Evolutionary conservation across 2,888 invertebrate genomes (phyloP).

Genomic region (Opisthograptis luteolata): DNA sequence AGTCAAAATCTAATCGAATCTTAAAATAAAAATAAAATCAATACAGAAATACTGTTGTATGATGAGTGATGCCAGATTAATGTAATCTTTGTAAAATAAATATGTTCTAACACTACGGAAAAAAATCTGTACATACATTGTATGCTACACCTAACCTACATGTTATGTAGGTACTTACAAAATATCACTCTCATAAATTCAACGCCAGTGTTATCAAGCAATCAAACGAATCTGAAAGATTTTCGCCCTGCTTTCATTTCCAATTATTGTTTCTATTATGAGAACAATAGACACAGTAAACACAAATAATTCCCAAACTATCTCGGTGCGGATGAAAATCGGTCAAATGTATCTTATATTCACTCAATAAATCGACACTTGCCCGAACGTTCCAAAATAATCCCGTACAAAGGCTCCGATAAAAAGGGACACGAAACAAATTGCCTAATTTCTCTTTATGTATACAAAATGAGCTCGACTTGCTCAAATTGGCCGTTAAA

Average conservation of each 20-base stretch:
- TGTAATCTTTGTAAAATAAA: too few species aligned
- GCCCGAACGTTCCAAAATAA: constrained; percentile 47
- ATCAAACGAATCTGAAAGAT: constrained; percentile 22
- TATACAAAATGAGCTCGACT: constrained; percentile 69
- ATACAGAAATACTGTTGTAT: too few species aligned
- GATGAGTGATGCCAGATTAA: too few species aligned
- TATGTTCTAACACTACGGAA: too few species aligned
- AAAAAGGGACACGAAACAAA: constrained; percentile 68
- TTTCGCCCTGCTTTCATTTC: constrained; percentile 15
- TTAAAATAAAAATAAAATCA: too few species aligned
- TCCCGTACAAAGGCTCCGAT: constrained; percentile 54
- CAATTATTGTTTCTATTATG: constrained; percentile 28
- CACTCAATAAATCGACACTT: constrained; percentile 49
- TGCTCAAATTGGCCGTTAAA: constrained; percentile 70
- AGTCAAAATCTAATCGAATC: too few species aligned
- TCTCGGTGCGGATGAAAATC: constrained; percentile 31
- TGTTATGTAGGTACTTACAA: too few species aligned
- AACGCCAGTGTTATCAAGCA: constrained; percentile 6
- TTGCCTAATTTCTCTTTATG: constrained; percentile 74
- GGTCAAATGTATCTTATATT: constrained; percentile 46
- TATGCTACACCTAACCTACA: too few species aligned
- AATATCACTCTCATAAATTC: background rate
- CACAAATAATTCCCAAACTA: constrained; percentile 35
- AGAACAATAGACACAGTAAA: constrained; percentile 22
- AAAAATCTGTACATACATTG: too few species aligned